Base-by-base conservation (phyloP, 2,888 invertebrate species). In the Coelogynopora nodosa region DNA sequence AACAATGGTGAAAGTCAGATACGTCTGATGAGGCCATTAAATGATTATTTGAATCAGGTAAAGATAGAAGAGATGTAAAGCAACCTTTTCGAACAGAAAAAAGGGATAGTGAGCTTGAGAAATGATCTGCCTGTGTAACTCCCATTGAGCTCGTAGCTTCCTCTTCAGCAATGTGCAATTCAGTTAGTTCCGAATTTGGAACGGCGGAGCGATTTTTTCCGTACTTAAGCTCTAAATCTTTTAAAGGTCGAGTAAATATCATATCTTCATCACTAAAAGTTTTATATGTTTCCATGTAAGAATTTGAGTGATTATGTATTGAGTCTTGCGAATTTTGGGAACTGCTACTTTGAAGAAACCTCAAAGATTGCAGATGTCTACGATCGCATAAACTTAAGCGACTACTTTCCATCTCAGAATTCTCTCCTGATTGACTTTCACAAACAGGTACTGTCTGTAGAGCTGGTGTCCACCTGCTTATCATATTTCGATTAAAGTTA, bases 141-240 rank as follows among this genome's bases (percentile, higher is more conserved):
- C 18, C 74, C 27, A 23, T 5, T 2, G 74, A 74, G 27, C 74
- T 74, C 5, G 74, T 74, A 23, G 18, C 18, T 74, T 74, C 74
- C 2, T 74, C 74, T 74, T 74, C 74, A 74, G 74, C 74, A 74
- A 74, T 74, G 23, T 74, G 74, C 5, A 74, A 26, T 23, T 74
- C 74, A n/a, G 74, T 74, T 5, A 74, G 74, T 23, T 74, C 74
- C 5, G 74, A 74, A 74, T 74, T 74, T 74, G 74, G 74, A 74
- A 74, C 23, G 23, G 74, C 74, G 5, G 74, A 74, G 2, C 74
- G 5, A 74, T 74, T 74, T 26, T 74, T 74, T 5, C 74, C 74
- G 23, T 74, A 74, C 74, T 74, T 10, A 13, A 74, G 23, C 23
- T 74, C 74, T 26, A 74, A 23, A 5, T 74, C 74, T 23, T 74